Conservation (phyloP, 2,888 invertebrate genomes). For the Isotomurus palustris region DNA sequence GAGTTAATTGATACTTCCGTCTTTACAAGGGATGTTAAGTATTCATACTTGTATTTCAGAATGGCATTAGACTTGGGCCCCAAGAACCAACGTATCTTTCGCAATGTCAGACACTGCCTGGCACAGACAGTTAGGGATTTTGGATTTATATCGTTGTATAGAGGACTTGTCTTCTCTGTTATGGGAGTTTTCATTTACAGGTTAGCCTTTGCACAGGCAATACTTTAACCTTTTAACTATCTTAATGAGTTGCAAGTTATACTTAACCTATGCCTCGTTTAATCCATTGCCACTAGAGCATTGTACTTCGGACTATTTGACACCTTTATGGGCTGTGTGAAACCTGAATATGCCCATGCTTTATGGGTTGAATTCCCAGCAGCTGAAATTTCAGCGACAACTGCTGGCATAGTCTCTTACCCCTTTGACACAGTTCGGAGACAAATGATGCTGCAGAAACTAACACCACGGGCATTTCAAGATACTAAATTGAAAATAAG, state of each 20-base stretch:
- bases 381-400: constrained; percentile 24
- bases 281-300: constrained; percentile 14
- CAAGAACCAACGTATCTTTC: constrained; percentile 3
- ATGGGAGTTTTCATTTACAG: constrained; percentile 37
- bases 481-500: too few relatives aligned
- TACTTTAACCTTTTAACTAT: neutral
- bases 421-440: constrained; percentile 36
- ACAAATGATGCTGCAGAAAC: constrained; percentile 32
- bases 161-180: constrained; percentile 30
- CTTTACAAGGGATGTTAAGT: too few relatives aligned
- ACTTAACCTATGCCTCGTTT: neutral
- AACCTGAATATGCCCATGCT: constrained; percentile 15
- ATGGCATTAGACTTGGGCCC: constrained; percentile 22
- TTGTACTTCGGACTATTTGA: constrained; percentile 37
- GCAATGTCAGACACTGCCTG: constrained; percentile 4
- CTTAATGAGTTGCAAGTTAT: neutral
- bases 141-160: constrained; percentile 28
- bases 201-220: constrained; percentile 2
- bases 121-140: constrained; percentile 11
- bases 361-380: constrained; percentile 21
- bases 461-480: neutral
- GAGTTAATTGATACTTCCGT: neutral
- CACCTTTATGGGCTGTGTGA: constrained; percentile 8
- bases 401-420: constrained; percentile 29
- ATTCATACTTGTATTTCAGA: constrained; percentile 12